These are phyloP conservation scores for Globia sparganii DNA, from an alignment of 2,888 invertebrate genomes.

Conservation along the genomic window DNA sequence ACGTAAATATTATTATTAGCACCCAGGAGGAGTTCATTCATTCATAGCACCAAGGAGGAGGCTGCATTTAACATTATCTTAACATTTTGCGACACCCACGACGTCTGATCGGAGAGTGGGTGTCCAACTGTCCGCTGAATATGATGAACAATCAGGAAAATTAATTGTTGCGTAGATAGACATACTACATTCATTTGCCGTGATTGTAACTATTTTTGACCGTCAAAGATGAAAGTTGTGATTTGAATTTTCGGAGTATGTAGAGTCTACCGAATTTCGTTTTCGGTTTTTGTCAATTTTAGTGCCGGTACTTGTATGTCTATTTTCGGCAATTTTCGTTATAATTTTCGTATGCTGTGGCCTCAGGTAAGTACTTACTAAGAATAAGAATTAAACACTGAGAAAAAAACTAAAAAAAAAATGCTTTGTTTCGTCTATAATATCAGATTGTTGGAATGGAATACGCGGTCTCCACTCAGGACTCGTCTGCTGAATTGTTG, in stretches of 20 bases:
- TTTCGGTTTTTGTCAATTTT: neutral
- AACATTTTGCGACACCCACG: conserved; percentile 25
- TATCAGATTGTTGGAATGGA: neutral
- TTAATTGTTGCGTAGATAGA: neutral
- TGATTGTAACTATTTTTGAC: neutral
- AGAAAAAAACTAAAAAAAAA: neutral
- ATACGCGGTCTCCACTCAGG: too few species aligned
- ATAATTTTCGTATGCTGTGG: neutral
- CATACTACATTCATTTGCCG: neutral
- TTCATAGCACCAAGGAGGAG: neutral
- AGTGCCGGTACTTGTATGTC: neutral
- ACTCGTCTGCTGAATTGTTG: too few species aligned
- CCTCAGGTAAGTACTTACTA: neutral
- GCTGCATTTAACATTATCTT: neutral
- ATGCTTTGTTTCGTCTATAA: neutral
- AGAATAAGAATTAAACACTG: neutral
- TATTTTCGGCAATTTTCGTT: neutral
- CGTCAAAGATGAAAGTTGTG: neutral
- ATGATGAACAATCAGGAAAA: neutral
- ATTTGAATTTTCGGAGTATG: neutral
- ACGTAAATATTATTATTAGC: conserved; percentile 1
- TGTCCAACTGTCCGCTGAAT: neutral
- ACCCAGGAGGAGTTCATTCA: neutral
- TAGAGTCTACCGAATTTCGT: neutral
- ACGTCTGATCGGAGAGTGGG: neutral